Base-by-base conservation (phyloP, 2,888 invertebrate genomes). In the Tenthredo livida region DNA sequence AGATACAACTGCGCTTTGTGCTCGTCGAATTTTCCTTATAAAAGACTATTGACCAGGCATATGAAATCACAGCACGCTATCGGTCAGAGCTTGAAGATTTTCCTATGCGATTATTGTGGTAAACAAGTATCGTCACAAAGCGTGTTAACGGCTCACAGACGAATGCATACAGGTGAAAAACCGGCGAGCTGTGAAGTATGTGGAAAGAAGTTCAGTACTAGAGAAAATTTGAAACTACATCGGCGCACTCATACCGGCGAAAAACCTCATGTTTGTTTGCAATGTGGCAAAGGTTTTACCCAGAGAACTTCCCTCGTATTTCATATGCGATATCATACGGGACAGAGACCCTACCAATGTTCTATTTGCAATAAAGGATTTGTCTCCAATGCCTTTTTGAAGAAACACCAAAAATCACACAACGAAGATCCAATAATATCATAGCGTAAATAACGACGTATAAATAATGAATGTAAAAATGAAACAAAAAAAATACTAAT, bases 221-320 rank as follows among this genome's bases (percentile, higher is more conserved):
- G 87, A 25, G 91, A 91, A 43, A 89, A 90, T 61, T 86, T 92
- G 0, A 89, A 86, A 25, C 87, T 92, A 21, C 92, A 92, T 85
- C 88, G 88, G n/a, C 88, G 92, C 0, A 90, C 87, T 54, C 92
- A 92, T 85, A 92, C 92, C 0, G 92, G 91, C 0, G 92, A 91
- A n/a, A 91, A 90, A 84, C 92, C 92, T 2, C 88, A 93, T 78
- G 86, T 87, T n/a, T 93, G 93, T 70, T 85, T 88, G 47, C 88
- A 90, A n/a, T 93, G 93, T 84, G 90, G 90, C n/a, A 90, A 91
- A 85, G 87, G 90, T 47, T 93, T 93, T 86, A 88, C 92, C 0
- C 93, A 93, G 78, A 88, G 91, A 40, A 91, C 91, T 0, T 90
- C 92, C 0, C 87, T 92, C 72, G 90, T 91, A 1, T 85, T 92